phyloP scores from a whole-genome alignment of 2,113 vertebrate species.

The Zapus hudsonius region DNA sequence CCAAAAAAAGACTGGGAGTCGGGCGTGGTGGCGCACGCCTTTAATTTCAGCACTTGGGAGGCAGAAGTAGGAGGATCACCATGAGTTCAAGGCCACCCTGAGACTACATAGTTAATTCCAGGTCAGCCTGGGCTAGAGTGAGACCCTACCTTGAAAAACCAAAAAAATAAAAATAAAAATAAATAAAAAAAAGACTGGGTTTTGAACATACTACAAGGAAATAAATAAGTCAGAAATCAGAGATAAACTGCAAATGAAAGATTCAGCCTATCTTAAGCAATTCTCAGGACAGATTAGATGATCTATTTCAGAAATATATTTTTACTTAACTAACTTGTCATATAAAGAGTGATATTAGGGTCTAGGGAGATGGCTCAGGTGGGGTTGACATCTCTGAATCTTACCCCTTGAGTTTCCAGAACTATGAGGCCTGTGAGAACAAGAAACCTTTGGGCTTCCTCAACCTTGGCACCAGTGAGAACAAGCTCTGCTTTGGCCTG shows the following conservation, averaged over 20 bases:
- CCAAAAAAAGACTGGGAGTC: background rate
- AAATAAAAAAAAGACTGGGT: background rate
- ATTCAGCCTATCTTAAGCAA: background rate
- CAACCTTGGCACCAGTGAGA: slow-evolving; percentile 94
- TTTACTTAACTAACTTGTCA: background rate
- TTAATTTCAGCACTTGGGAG: too few relatives aligned
- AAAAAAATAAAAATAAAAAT: too few relatives aligned
- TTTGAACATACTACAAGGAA: background rate
- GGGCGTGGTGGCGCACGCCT: too few relatives aligned
- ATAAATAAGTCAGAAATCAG: background rate
- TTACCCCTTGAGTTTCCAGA: slow-evolving; percentile 85
- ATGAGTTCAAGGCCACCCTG: too few relatives aligned
- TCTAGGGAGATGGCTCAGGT: background rate
- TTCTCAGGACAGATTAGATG: background rate
- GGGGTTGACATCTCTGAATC: slow-evolving; percentile 87
- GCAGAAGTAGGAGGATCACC: too few relatives aligned
- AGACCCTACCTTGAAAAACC: too few relatives aligned
- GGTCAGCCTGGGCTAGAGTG: too few relatives aligned
- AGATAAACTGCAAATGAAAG: background rate
- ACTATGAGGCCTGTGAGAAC: slow-evolving; percentile 84
- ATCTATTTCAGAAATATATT: slow-evolving; percentile 2
- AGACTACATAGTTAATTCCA: too few relatives aligned
- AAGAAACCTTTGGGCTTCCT: slow-evolving; percentile 92
- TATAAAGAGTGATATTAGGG: background rate
- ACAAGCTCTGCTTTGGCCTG: slow-evolving; percentile 94